Base-by-base conservation (phyloP, 2,888 invertebrate species). In the Tenthredo distinguenda region DNA sequence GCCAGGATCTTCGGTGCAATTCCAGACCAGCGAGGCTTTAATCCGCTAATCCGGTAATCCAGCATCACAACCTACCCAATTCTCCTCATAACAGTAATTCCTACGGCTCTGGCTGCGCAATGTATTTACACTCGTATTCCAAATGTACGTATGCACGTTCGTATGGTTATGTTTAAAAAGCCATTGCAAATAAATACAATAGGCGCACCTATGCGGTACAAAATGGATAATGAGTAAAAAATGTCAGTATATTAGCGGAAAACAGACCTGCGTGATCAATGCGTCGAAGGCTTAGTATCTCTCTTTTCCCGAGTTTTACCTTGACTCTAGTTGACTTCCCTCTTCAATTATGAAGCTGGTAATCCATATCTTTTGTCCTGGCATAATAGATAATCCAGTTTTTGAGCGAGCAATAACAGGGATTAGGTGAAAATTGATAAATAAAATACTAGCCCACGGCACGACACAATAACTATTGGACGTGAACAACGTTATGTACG, bases 21-120 rank as follows among this genome's bases (percentile, higher is more conserved):
- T 62, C 40, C 40, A 81, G 58, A 21, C 81, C 21, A 58, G 62
- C 21, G 21, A 62, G 21, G 81, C 62, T 58, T 62, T 62, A 62
- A 37, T 81, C 81, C 43, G 81, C 40, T 81, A 62, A 62, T 81
- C 81, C 81, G 21, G 81, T 81, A 81, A 81, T 81, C 81, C 62
- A 81, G 81, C 58, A 81, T 81, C 62, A 81, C 81, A 81, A 81
- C 81, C 81, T 37, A 81, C 81, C 81, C 81, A 62, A 81, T 81
- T 81, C 62, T 81, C 58, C 62, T 58, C 81, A 81, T 81, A 81
- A 81, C 40, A 62, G 58, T 62, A 81, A 62, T 81, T 81, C 81
- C 81, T 40, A 81, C 81, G 40, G 62, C 31, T 81, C 40, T 62
- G 31, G 81, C 21, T 26, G 15, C 7, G 62, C 62, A 40, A 62